Base-by-base conservation (phyloP, 2,888 invertebrate species). In the Cheilosia impressa region DNA sequence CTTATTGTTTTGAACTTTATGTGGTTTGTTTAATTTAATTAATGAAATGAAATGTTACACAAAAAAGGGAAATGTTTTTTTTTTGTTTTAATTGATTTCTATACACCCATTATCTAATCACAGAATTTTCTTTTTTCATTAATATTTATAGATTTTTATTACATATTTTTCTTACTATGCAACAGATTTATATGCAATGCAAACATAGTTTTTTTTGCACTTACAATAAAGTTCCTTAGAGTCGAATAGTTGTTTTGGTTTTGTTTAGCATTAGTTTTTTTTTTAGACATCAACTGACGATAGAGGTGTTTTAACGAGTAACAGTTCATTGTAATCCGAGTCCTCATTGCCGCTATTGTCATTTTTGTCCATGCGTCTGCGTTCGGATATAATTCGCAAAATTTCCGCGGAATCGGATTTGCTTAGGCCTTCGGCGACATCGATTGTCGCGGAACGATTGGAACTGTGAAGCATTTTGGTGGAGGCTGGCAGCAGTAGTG, bases 341-440 rank as follows among this genome's bases (percentile, higher is more conserved):
- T 92, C 92, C 88, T 92, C 92, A 87, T 91, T 91, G 78, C 91
- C 91, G 78, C 90, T 89, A 75, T 89, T 91, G 87, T 92, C 92
- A 7, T 90, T 90, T 82, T 92, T 91, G 80, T 92, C 92, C 88
- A 92, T 90, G 73, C 89, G 91, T 15, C 92, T 88, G 13, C 92
- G 90, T 87, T 92, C 92, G 65, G 92, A 92, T 72, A 92, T 92
- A 58, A 92, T 92, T 52, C 92, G 90, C 87, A 92, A 76, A 19
- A 92, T 91, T 89, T 92, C 92, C 15, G 91, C 91, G 3, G 92
- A 91, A 60, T 92, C 92, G 15, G 92, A 92, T 79, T 92, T 92
- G 75, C 88, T 89, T 0, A 91, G 68, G 72, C 88, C 89, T 58
- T 89, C 88, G 52, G 83, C 87, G 53, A 88, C 77, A 19, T 87